These are phyloP conservation scores for Leptonema lineaticorne DNA, from an alignment of 1,140 invertebrate genomes.

Conservation along the genomic window DNA sequence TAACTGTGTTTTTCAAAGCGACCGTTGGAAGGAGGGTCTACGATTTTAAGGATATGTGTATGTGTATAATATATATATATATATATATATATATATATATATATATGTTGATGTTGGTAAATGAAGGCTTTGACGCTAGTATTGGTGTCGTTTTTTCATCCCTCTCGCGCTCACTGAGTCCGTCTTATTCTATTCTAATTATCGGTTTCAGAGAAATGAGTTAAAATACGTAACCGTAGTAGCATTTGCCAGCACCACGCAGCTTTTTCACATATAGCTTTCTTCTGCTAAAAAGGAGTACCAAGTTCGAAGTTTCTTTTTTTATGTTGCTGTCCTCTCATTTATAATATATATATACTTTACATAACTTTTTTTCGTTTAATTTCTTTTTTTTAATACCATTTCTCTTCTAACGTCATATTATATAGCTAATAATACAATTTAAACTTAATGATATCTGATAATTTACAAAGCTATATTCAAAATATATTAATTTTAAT, in stretches of 20 bases:
- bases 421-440: background rate
- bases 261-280: constrained; percentile 38
- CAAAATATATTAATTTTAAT: too few species aligned
- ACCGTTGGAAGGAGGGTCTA: background rate
- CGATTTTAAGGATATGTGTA: background rate
- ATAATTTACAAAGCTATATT: too few species aligned
- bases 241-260: constrained; percentile 38
- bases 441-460: too few species aligned
- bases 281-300: background rate
- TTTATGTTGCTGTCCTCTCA: too few species aligned
- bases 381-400: background rate
- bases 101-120: too few species aligned
- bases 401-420: background rate
- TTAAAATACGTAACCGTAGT: constrained; percentile 41
- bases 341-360: too few species aligned
- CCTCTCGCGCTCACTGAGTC: constrained; percentile 30
- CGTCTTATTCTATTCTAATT: constrained; percentile 42
- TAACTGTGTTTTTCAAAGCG: constrained; percentile 28
- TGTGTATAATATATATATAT: too few species aligned
- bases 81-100: too few species aligned
- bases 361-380: background rate
- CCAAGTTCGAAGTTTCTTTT: too few species aligned
- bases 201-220: constrained; percentile 43
- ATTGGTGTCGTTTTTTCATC: constrained; percentile 20
- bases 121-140: background rate